Percentiles rank a stretch among this genome's conserved stretches.
These are phyloP conservation scores for Eueremaeus valkanovi DNA, from an alignment of 2,888 invertebrate species.

Conservation along the genomic window DNA sequence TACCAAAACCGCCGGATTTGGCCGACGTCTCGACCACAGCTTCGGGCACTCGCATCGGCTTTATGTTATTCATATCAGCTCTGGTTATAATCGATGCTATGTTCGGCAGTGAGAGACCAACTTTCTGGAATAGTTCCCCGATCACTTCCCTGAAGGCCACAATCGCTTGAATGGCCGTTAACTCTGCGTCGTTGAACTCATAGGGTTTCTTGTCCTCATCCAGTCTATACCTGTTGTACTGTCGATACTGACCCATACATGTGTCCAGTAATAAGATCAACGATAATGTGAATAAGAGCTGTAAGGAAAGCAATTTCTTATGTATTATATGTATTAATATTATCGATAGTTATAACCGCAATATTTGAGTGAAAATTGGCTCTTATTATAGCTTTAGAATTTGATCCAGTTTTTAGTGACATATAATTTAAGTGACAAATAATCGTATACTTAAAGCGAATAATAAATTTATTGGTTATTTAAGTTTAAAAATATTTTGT, in stretches of 20 bases:
- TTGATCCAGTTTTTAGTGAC: too few species aligned
- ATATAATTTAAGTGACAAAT: too few species aligned
- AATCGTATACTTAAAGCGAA: too few species aligned
- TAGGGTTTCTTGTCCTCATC: slow-evolving; percentile 30
- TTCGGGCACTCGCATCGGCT: neutral
- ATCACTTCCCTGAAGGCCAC: slow-evolving; percentile 36
- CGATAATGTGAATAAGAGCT: slow-evolving; percentile 7
- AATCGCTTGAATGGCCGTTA: slow-evolving; percentile 40
- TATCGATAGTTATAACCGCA: neutral
- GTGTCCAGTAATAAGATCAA: neutral
- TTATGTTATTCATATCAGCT: slow-evolving; percentile 15
- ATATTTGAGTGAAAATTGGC: neutral
- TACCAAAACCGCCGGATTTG: neutral
- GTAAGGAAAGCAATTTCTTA: neutral
- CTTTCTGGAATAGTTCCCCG: slow-evolving; percentile 35
- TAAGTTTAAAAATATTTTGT: too few species aligned
- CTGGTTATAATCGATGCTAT: slow-evolving; percentile 36
- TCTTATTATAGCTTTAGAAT: too few species aligned
- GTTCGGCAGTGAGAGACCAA: slow-evolving; percentile 32
- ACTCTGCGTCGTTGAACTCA: slow-evolving; percentile 35
- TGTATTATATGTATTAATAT: neutral
- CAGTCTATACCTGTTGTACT: neutral
- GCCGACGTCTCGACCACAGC: neutral
- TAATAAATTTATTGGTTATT: too few species aligned
- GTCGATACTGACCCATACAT: neutral